Evolutionary conservation across 1,140 invertebrate species (phyloP), one percentile per base, ranked within the genome.

Genomic region (Lepidotrigona ventralis): DNA sequence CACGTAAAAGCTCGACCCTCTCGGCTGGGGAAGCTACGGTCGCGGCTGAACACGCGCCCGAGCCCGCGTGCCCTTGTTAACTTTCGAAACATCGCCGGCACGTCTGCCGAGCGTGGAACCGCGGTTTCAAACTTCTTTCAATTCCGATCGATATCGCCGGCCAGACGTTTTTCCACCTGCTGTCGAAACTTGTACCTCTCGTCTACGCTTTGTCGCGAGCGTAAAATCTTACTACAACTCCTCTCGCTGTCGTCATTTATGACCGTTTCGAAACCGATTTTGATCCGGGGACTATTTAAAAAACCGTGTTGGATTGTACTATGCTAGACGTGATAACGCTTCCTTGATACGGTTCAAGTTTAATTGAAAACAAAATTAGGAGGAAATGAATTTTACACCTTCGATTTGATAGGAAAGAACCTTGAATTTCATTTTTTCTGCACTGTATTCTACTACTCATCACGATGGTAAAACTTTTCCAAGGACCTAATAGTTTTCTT

Each of bases 1-100:
- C 58, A 46, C 75, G 85, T 87, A 85, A 85, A 88, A 88, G 78
- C 63, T 46, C 64, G n/a, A 8, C 46, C 46, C 21, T 23, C 56
- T 75, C 21, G 72, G 23, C 1, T 64, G n/a, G 33, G 56, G 80
- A 46, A 53, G 75, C 51, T 66, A 64, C 72, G 51, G 29, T 58
- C 64, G 9, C 23, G 56, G 68, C 63, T 64, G 64, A 81, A 81
- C 64, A 77, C 68, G 56, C 33, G 29, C 26, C 14, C 39, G 15
- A 0, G 33, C 6, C 56, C 33, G 33, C 39, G 56, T 21, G 51
- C 39, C 51, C 66, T 64, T 66, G 58, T 46, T 39, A 66, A 79
- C 46, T 83, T 83, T 71, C 29, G 60, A 71, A 72, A 84, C 71
- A 60, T 64, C 63, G 29, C 2, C 21, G 9, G 46, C 79, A 51